Base-by-base conservation (phyloP, 2,113 vertebrate species). In the Pholis gunnellus region DNA sequence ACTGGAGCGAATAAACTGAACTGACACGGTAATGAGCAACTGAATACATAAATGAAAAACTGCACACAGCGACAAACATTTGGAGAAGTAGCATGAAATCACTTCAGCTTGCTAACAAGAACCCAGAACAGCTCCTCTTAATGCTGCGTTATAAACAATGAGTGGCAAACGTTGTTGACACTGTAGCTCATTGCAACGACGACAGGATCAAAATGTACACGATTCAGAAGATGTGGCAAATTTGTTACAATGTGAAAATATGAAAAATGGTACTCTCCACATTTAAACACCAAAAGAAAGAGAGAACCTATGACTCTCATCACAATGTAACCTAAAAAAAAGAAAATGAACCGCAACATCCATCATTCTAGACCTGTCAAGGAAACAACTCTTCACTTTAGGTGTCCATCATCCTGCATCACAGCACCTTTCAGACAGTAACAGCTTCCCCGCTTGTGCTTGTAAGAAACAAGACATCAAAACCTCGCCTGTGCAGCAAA, bases 31-130 rank as follows among this genome's bases (percentile, higher is more conserved):
- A 84, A 87, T 86, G 40, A 91, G 65, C 1, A 56, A 67, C 34
- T 76, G 66, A 81, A 79, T 65, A 78, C 18, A 56, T 64, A 73
- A 85, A 86, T 83, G 42, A 81, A 79, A 80, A 84, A 78, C 4
- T 67, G 50, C 60, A 75, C 57, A 83, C 70, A 50, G 27, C 46
- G 50, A 87, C 71, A 81, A 85, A 76, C 70, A 79, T 84, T 88
- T 74, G 15, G 22, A 78, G 54, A 82, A 75, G 69, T 31, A 81
- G 81, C 83, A 82, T 79, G 63, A 77, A 72, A 86, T 85, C 20
- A 72, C 50, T 78, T 78, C 29, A 44, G 31, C 59, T 71, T 46
- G 54, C 70, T 72, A 89, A 84, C 73, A 85, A 87, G 66, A 80
- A 61, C 22, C 44, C 73, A 29, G 56, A 73, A 57, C 31, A 59